A percentile compares a stretch with the other conserved stretches of the same genome.
Conservation (phyloP, 2,797 vertebrate species). For the Sebastes steindachneri region DNA sequence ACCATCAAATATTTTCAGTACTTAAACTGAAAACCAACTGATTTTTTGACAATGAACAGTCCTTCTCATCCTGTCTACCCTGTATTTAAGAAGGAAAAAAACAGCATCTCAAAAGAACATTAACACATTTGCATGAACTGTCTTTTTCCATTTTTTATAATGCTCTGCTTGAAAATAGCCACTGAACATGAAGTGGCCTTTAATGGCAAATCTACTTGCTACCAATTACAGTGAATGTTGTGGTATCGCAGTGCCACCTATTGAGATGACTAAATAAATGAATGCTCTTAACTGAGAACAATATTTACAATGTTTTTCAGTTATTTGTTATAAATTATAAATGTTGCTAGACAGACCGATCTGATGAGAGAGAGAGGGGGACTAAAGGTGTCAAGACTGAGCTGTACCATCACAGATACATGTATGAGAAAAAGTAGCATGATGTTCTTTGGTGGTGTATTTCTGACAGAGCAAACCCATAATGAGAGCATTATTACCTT, state of each 20-base stretch:
- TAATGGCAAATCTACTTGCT: background rate
- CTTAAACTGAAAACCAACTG: background rate
- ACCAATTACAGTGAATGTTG: background rate
- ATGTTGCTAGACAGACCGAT: background rate
- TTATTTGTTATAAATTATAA: background rate
- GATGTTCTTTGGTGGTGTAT: conserved; percentile 10
- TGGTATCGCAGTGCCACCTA: conserved; percentile 74
- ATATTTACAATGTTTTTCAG: background rate
- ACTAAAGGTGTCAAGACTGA: background rate
- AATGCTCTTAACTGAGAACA: background rate
- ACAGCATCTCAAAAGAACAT: conserved; percentile 8
- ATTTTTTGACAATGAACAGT: conserved; percentile 3
- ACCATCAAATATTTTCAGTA: background rate
- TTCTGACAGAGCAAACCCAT: background rate
- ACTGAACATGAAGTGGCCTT: conserved; percentile 16
- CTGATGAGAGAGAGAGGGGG: background rate
- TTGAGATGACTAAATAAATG: conserved; percentile 41
- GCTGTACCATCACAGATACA: background rate
- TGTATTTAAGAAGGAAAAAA: conserved; percentile 6
- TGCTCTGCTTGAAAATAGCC: conserved; percentile 17
- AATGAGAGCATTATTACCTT: background rate
- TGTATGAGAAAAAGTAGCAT: background rate
- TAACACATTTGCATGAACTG: conserved; percentile 9
- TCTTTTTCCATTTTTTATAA: conserved; percentile 19
- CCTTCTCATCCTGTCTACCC: background rate